Evolutionary conservation across 2,113 vertebrate species (phyloP).

Genomic region (Varanus salvator): DNA sequence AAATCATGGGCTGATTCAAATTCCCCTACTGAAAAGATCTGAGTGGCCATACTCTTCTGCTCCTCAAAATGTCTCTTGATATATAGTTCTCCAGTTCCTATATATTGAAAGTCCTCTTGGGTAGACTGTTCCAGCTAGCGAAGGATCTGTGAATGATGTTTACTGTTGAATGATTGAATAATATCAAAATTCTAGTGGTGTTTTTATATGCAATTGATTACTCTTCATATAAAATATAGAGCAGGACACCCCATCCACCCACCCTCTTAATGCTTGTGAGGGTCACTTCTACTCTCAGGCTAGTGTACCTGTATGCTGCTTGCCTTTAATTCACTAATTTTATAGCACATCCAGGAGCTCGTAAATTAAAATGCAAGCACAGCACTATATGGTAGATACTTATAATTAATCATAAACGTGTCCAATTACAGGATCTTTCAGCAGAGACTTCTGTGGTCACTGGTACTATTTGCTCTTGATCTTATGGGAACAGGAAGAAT

Average conservation of each 20-base stretch:
- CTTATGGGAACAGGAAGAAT: constrained; percentile 23
- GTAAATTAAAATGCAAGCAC: constrained; percentile 69
- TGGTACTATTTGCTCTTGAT: constrained; percentile 50
- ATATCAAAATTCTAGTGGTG: neutral
- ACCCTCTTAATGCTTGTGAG: constrained; percentile 18
- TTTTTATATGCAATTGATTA: neutral
- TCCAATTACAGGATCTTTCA: constrained; percentile 68
- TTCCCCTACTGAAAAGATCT: neutral
- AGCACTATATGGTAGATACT: constrained; percentile 63
- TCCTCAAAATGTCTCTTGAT: neutral
- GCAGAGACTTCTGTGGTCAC: constrained; percentile 69
- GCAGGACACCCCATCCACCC: neutral
- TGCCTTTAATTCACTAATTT: constrained; percentile 64
- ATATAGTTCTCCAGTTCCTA: neutral
- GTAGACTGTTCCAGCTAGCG: neutral
- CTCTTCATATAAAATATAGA: neutral
- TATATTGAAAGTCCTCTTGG: constrained; percentile 4
- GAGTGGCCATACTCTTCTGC: neutral
- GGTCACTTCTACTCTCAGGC: constrained; percentile 11
- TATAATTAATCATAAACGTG: constrained; percentile 74
- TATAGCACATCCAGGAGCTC: constrained; percentile 62
- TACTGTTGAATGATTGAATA: neutral
- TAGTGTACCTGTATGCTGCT: neutral
- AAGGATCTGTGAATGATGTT: neutral
- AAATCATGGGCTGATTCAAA: neutral